Conservation (phyloP, 2,113 vertebrate genomes). For the Clupea harengus region DNA sequence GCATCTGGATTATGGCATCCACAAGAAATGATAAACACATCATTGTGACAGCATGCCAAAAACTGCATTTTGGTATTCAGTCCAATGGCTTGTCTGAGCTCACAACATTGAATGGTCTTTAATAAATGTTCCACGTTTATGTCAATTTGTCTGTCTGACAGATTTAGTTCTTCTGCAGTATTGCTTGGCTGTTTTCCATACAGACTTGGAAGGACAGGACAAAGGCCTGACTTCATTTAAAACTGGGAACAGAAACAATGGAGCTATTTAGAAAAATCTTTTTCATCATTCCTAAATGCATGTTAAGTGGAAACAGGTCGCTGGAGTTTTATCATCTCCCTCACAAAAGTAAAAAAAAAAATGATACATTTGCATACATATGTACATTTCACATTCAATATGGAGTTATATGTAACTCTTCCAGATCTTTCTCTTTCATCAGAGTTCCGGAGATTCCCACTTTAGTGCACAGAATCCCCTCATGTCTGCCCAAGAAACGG, state of each 20-base stretch:
- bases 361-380: not conserved
- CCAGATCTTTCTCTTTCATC: not conserved
- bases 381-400: not conserved
- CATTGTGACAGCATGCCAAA: not conserved
- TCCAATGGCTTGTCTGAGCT: conserved; percentile 6
- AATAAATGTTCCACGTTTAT: conserved; percentile 16
- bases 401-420: not conserved
- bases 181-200: not conserved
- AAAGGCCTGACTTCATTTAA: conserved; percentile 6
- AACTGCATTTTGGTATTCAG: not conserved
- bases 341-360: not conserved
- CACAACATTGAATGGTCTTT: not conserved
- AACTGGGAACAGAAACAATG: conserved; percentile 11
- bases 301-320: conserved; percentile 3
- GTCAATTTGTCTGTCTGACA: conserved; percentile 20
- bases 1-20: conserved; percentile 1
- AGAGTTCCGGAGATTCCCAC: not conserved
- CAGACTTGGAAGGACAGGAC: conserved; percentile 4
- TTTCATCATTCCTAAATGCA: not conserved
- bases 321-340: not conserved
- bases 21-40: conserved; percentile 14
- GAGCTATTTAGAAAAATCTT: not conserved
- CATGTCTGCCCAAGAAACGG: not conserved
- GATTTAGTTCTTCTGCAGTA: conserved; percentile 14
- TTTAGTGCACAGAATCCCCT: not conserved